Conservation (phyloP, 2,888 invertebrate genomes). For the Pristionchus fissidentatus region DNA sequence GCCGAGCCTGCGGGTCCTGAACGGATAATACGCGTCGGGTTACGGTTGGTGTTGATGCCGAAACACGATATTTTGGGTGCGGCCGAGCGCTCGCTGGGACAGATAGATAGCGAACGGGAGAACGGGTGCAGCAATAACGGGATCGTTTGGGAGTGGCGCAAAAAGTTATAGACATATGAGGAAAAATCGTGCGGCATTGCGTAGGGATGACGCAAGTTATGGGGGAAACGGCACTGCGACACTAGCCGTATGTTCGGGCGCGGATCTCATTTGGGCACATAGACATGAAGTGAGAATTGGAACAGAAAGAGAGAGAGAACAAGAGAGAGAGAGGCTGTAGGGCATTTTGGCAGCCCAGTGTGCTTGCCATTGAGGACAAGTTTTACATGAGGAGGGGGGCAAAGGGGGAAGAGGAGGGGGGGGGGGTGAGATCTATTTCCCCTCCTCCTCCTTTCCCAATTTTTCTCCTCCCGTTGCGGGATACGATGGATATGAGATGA, state of each 20-base stretch:
- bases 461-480: neutral
- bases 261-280: too few species aligned
- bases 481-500: neutral
- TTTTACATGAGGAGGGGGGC: constrained; percentile 28
- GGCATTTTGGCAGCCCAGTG: constrained; percentile 43
- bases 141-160: neutral
- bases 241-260: too few species aligned
- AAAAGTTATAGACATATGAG: neutral
- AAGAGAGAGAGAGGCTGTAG: constrained; percentile 10
- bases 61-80: neutral
- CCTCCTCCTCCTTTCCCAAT: neutral
- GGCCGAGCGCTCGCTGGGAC: neutral
- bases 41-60: neutral
- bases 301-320: neutral
- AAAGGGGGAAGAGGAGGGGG: neutral
- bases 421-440: constrained; percentile 16
- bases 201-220: neutral
- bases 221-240: too few species aligned
- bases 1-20: constrained; percentile 1
- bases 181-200: neutral
- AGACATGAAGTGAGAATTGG: too few species aligned
- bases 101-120: neutral
- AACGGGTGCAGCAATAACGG: neutral
- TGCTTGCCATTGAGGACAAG: constrained; percentile 36
- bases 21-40: neutral